Base-by-base conservation (phyloP, 2,797 vertebrate species). In the Clarias laeviceps region DNA sequence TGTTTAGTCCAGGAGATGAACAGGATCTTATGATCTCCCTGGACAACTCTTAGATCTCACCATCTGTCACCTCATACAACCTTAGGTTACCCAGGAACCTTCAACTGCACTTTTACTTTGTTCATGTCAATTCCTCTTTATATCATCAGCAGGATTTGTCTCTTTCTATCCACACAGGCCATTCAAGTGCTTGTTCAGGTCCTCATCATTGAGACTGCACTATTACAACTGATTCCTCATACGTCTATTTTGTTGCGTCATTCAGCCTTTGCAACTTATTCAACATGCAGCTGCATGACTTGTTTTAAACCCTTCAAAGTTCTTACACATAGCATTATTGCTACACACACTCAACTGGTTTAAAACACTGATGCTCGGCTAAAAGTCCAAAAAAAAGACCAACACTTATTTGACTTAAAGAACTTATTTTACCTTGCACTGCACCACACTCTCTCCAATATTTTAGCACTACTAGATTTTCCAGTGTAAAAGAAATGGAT, bases 1-100 rank as follows among this genome's bases (percentile, higher is more conserved):
- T 73, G 40, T n/a, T 45, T 14, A 50, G n/a, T 14, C 70, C 40
- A 27, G 14, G 70, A 54, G 40, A 74, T 74, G 45, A 14, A 6
- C 70, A 73, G 24, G 24, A 73, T 50, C n/a, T 72, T 45, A 40
- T 72, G 4, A n/a, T 45, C 69, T 72, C 69, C 22, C 72, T 74
- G n/a, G 6, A 18, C 45, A 74, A 27, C 7, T 56, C n/a, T 74
- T 14, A 73, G 45, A 45, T n/a, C 69, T 45, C 69, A 6, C 69
- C 37, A n/a, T 74, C 50, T 76, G 27, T 76, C 54, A 29, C 14
- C 32, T 27, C 73, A 20, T 4, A 0, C 54, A 32, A 57, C 0
- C 27, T 57, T 57, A 8, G 27, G 17, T 76, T 32, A 27, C 54
- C 54, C 54, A 56, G 12, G 20, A 1, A 59, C 76, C 62, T 4